Evolutionary conservation across 2,888 invertebrate genomes (phyloP).

Genomic region (Agonopterix arenella): DNA sequence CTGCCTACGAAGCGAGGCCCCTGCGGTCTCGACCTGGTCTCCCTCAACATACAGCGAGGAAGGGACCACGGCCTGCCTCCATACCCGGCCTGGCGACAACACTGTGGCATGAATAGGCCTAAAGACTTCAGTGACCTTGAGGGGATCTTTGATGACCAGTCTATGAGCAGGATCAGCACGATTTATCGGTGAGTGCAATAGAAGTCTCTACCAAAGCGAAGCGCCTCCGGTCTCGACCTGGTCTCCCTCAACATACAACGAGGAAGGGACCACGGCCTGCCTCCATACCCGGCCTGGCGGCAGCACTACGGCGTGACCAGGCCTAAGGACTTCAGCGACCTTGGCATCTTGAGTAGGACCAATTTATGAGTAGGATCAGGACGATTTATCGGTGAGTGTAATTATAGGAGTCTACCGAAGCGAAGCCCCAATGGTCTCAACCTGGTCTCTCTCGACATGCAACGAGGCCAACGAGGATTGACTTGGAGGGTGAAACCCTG

Average conservation of each 20-base stretch:
- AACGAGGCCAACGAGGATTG: too few relatives aligned
- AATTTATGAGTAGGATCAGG: conserved; percentile 78
- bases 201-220: too few relatives aligned
- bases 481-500: too few relatives aligned
- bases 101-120: conserved; percentile 82
- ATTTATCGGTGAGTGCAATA: conserved; percentile 78
- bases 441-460: too few relatives aligned
- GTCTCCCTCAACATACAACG: too few relatives aligned
- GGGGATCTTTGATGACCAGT: conserved; percentile 79
- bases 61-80: conserved; percentile 91
- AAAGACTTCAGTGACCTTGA: conserved; percentile 80
- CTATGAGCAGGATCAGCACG: conserved; percentile 77
- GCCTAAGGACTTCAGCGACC: conserved; percentile 79
- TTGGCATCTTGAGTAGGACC: too few relatives aligned
- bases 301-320: conserved; percentile 83
- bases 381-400: conserved; percentile 78
- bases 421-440: too few relatives aligned
- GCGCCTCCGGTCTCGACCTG: too few relatives aligned
- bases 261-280: conserved; percentile 51
- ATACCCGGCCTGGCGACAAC: conserved; percentile 85
- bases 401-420: too few relatives aligned
- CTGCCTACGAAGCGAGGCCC: conserved; percentile 31
- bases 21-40: conserved; percentile 89
- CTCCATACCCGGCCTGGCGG: conserved; percentile 87
- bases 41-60: conserved; percentile 92